These are phyloP conservation scores for Petromus typicus DNA, from an alignment of 2,113 vertebrate genomes.

Conservation along the genomic window DNA sequence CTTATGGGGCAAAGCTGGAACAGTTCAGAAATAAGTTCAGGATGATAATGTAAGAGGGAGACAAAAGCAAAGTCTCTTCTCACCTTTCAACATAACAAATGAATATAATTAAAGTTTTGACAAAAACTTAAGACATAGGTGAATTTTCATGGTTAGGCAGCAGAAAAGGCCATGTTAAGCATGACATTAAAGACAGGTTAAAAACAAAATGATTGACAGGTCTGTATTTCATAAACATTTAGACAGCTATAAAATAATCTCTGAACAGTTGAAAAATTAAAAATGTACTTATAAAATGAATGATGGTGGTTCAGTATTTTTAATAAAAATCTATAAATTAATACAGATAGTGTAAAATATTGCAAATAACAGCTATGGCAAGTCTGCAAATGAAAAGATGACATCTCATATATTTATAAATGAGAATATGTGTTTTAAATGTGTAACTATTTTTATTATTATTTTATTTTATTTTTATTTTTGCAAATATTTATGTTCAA, in stretches of 20 bases:
- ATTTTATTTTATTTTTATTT: too few species aligned
- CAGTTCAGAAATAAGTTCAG: background rate
- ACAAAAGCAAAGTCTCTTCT: background rate
- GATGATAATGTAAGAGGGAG: background rate
- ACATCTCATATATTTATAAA: background rate
- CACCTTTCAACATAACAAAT: background rate
- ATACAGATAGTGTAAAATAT: background rate
- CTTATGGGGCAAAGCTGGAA: too few species aligned
- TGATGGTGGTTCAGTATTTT: background rate
- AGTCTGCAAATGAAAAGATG: background rate
- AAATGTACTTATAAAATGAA: background rate
- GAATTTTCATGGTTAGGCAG: background rate
- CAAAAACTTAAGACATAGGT: background rate
- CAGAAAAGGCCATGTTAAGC: background rate
- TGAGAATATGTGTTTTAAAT: background rate
- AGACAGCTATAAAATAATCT: background rate
- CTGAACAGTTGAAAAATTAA: background rate
- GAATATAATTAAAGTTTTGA: background rate
- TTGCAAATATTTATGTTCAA: background rate
- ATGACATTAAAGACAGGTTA: background rate
- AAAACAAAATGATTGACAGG: background rate
- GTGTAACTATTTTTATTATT: background rate
- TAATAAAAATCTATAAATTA: background rate
- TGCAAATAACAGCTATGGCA: background rate
- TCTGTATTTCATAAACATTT: background rate